These are phyloP conservation scores for Phalloptychus januarius DNA, from an alignment of 2,797 vertebrate species.

Conservation along the genomic window DNA sequence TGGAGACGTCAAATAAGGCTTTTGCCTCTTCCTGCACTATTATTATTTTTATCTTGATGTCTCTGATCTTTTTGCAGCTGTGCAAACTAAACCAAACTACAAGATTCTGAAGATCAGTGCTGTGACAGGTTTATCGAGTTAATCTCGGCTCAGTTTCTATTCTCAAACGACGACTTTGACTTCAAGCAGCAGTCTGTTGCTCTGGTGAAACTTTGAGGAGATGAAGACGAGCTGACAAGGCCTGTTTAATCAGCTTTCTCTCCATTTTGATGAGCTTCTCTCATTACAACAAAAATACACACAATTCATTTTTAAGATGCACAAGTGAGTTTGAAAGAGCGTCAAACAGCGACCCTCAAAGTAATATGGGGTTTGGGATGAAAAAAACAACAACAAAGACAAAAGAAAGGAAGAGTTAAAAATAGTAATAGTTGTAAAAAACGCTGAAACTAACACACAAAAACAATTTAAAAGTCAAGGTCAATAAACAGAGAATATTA, in stretches of 20 bases:
- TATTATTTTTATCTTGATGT: too few relatives aligned
- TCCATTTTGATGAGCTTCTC: neutral
- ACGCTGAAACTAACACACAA: neutral
- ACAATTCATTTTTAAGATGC: neutral
- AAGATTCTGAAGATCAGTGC: neutral
- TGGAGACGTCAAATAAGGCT: too few relatives aligned
- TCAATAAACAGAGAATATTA: slow-evolving; percentile 16
- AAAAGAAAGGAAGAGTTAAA: neutral
- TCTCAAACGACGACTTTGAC: neutral
- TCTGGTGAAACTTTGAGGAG: neutral
- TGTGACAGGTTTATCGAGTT: neutral
- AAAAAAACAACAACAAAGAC: neutral
- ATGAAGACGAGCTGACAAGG: neutral
- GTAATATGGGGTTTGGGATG: neutral
- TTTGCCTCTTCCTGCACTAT: too few relatives aligned
- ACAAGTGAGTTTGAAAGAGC: too few relatives aligned
- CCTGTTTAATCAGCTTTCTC: neutral
- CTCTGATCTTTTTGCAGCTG: too few relatives aligned
- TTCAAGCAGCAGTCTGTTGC: neutral
- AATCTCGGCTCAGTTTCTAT: neutral
- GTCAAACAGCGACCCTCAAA: neutral
- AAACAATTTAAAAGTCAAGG: slow-evolving; percentile 3
- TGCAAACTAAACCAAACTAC: too few relatives aligned
- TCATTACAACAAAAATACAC: neutral
- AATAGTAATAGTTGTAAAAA: neutral